These are phyloP conservation scores for Trigoniulus corallinus DNA, from an alignment of 1,140 invertebrate species.

Conservation along the genomic window DNA sequence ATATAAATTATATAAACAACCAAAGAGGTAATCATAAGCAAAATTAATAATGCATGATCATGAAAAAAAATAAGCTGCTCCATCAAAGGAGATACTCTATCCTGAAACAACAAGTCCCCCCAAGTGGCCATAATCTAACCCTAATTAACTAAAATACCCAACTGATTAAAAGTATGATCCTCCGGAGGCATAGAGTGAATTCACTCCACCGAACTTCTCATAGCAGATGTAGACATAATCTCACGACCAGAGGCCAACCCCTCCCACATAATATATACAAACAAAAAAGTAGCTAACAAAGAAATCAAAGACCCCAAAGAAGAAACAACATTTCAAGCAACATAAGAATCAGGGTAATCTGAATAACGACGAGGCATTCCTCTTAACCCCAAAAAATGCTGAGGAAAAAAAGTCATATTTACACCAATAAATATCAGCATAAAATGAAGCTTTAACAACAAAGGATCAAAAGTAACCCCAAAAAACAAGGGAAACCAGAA, in stretches of 20 bases:
- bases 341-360: conserved; percentile 47
- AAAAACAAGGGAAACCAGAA: conserved; percentile 45
- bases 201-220: conserved; percentile 36
- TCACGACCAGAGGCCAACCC: conserved; percentile 14
- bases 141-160: conserved; percentile 33
- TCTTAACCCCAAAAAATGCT: conserved; percentile 52
- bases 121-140: conserved; percentile 31
- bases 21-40: conserved; percentile 25
- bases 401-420: conserved; percentile 57
- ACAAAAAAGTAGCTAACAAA: conserved; percentile 31
- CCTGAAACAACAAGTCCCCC: conserved; percentile 34
- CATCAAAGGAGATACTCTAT: conserved; percentile 36
- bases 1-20: conserved; percentile 24
- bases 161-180: conserved; percentile 36
- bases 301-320: conserved; percentile 42
- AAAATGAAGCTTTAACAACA: conserved; percentile 24
- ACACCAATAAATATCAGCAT: conserved; percentile 46
- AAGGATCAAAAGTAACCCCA: conserved; percentile 34
- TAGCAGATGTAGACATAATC: conserved; percentile 25
- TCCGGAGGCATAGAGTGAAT: conserved; percentile 32
- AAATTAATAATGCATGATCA: conserved; percentile 35
- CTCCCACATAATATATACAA: conserved; percentile 37
- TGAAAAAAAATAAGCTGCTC: conserved; percentile 41
- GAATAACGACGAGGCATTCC: conserved; percentile 54
- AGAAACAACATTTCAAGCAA: conserved; percentile 43